phyloP scores from a whole-genome alignment of 2,888 invertebrate genomes.

The Amphipoea oculea region DNA sequence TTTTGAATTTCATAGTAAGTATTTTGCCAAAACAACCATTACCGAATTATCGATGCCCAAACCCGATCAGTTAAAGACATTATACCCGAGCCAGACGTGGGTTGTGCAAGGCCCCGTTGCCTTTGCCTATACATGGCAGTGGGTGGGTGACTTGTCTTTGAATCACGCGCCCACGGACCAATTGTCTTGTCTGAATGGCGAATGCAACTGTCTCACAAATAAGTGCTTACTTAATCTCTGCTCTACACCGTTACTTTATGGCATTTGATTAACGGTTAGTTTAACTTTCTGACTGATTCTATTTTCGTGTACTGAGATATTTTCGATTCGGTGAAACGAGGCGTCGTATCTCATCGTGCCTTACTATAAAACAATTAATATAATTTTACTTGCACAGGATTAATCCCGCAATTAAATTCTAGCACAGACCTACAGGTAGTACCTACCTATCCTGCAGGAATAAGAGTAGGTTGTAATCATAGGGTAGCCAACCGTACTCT shows the following conservation, averaged over 20 bases:
- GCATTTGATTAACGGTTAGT: constrained; percentile 33
- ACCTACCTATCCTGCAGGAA: not conserved
- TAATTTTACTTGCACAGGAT: not conserved
- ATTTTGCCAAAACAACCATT: constrained; percentile 43
- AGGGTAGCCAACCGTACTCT: not conserved
- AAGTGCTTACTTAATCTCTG: constrained; percentile 49
- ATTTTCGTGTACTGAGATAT: not conserved
- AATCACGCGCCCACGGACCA: constrained; percentile 83
- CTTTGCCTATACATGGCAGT: constrained; percentile 76
- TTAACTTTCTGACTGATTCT: constrained; percentile 12
- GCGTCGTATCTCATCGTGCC: not conserved
- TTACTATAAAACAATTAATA: not conserved
- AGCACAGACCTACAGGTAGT: not conserved
- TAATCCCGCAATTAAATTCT: not conserved
- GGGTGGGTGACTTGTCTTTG: constrained; percentile 80
- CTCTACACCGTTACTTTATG: constrained; percentile 56
- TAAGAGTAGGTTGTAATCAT: not conserved
- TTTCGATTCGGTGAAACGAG: not conserved
- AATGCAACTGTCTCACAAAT: constrained; percentile 75
- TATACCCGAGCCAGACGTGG: constrained; percentile 72
- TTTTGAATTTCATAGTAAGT: not conserved
- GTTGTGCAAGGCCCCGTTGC: constrained; percentile 76
- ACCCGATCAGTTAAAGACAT: constrained; percentile 60
- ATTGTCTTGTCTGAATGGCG: constrained; percentile 73
- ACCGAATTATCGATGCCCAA: constrained; percentile 69